phyloP scores from a whole-genome alignment of 2,797 vertebrate species.

The Channa striata region DNA sequence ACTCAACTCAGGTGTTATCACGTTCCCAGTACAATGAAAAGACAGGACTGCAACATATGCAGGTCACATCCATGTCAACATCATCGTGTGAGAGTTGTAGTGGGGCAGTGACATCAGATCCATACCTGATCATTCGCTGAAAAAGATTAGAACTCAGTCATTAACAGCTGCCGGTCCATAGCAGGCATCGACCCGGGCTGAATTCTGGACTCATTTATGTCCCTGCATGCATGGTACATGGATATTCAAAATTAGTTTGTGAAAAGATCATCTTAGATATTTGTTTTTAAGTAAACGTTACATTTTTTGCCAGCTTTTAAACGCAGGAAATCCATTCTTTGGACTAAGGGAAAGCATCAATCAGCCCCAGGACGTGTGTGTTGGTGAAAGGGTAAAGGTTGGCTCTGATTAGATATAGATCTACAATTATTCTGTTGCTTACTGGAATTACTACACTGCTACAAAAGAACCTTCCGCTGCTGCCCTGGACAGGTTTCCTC shows the following conservation, averaged over 20 bases:
- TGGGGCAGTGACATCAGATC: conserved; percentile 16
- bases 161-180: conserved; percentile 47
- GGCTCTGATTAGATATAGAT: conserved; percentile 49
- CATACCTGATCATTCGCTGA: conserved; percentile 59
- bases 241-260: background rate
- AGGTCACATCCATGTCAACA: no score
- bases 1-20: background rate
- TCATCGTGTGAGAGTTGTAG: conserved; percentile 26
- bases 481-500: conserved; percentile 32
- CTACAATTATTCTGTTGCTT: conserved; percentile 35
- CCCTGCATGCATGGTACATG: background rate
- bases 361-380: conserved; percentile 15
- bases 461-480: conserved; percentile 40
- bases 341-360: conserved; percentile 36
- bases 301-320: conserved; percentile 8
- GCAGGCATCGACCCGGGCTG: conserved; percentile 47
- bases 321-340: conserved; percentile 8
- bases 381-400: conserved; percentile 40
- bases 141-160: conserved; percentile 44
- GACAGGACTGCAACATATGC: no score
- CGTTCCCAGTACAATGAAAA: background rate
- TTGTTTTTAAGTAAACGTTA: conserved; percentile 2
- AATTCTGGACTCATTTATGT: conserved; percentile 33
- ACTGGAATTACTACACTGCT: conserved; percentile 45
- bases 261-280: background rate